Evolutionary conservation across 1,140 invertebrate genomes (phyloP), one percentile per base, ranked within the genome.

Genomic region (Mycetomoellerius zeteki): DNA sequence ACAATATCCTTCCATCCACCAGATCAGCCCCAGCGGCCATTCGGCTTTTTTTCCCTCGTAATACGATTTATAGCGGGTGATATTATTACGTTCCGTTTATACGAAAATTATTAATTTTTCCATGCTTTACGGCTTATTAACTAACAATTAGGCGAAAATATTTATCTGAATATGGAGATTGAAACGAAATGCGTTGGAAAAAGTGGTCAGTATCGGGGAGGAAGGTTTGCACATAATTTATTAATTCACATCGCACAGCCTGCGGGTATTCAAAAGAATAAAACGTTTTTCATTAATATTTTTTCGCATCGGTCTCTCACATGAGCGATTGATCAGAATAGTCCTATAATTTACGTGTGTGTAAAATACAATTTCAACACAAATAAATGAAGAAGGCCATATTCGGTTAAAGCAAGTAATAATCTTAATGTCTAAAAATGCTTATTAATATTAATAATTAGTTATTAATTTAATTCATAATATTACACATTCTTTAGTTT

Each of bases 41-140:
- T 54, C 37, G 69, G 27, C 69, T 24, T 84, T 84, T 75, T 82
- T 84, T 84, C 24, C 69, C 60, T 37, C 33, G 33, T n/a, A 47
- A 75, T 47, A 47, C 54, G 56, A 60, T 84, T 84, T 84, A 73
- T 73, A 62, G 16, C 80, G 56, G 19, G 54, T 60, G 80, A 84
- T 84, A 84, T 84, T 50, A 54, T 84, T 84, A 84, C 56, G 69
- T 84, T 60, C 27, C 80, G 33, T 84, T 84, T 84, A 50, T 84
- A 84, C 80, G 80, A 84, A 84, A 84, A 84, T 84, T 60, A 82
- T 82, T 73, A 84, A 84, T 84, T 84, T 84, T 84, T 84, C 71
- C 80, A 75, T 73, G 54, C 69, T 84, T 84, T 84, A 84, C 69
- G 80, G 80, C 69, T 84, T 84, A 84, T 84, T 84, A 73, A 84